These are phyloP conservation scores for Macropus fuliginosus DNA, from an alignment of 2,797 vertebrate genomes.

Conservation along the genomic window DNA sequence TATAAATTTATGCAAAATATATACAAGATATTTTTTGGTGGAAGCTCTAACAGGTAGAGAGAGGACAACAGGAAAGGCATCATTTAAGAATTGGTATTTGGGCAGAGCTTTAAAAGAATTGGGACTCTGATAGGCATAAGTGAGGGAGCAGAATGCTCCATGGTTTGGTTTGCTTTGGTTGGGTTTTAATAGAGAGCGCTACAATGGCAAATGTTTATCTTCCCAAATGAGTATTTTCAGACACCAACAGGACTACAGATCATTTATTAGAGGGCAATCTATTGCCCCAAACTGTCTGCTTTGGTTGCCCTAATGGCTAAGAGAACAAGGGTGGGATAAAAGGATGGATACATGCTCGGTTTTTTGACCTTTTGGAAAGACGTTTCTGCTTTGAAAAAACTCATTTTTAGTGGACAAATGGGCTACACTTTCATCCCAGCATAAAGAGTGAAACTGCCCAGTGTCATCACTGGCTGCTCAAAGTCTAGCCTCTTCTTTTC, in stretches of 20 bases:
- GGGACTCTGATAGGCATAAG: not conserved
- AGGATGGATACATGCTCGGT: not conserved
- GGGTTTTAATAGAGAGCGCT: not conserved
- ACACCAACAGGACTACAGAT: not conserved
- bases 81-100: not conserved
- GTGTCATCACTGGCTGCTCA: not conserved
- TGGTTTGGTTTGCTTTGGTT: not conserved
- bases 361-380: not conserved
- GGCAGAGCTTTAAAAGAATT: not conserved
- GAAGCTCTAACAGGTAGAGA: not conserved
- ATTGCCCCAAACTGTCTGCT: not conserved
- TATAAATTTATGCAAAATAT: not conserved
- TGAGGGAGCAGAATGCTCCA: not conserved
- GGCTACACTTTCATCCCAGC: not conserved
- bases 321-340: not conserved
- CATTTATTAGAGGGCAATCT: not conserved
- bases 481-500: not conserved
- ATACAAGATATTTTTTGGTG: not conserved
- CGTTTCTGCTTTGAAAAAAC: not conserved
- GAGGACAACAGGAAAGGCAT: not conserved
- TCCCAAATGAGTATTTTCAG: not conserved
- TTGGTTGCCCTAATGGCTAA: not conserved
- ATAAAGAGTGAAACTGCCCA: not conserved
- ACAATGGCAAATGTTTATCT: not conserved
- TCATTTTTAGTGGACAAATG: not conserved